These are phyloP conservation scores for Dermochelys coriacea DNA, from an alignment of 2,797 vertebrate genomes.

Conservation along the genomic window DNA sequence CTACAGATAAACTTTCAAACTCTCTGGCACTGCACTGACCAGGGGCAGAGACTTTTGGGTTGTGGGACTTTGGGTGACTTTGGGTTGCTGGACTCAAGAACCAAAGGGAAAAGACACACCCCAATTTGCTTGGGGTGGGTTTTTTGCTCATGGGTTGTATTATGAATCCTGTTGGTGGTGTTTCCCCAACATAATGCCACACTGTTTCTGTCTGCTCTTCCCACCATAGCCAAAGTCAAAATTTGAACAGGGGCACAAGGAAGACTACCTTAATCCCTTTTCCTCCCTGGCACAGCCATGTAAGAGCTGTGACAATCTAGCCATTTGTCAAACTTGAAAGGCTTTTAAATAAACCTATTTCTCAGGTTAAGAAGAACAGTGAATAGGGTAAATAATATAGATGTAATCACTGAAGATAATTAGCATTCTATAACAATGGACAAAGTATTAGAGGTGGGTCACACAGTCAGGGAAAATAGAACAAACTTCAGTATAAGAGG, in stretches of 20 bases:
- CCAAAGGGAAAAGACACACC: too few relatives aligned
- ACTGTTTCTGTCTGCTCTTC: background rate
- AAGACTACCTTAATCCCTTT: background rate
- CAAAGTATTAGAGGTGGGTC: background rate
- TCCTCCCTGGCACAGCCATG: rapidly evolving
- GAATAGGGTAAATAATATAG: background rate
- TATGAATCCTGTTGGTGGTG: too few relatives aligned
- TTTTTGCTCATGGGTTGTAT: too few relatives aligned
- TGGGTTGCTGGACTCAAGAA: too few relatives aligned
- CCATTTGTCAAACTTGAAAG: background rate
- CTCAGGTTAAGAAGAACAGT: background rate
- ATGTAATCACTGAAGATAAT: background rate
- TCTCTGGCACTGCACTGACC: too few relatives aligned
- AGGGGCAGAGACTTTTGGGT: too few relatives aligned
- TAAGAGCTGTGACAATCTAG: rapidly evolving
- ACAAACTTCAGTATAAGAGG: background rate
- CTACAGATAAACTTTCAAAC: too few relatives aligned
- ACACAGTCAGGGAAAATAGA: background rate
- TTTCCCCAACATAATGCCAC: too few relatives aligned
- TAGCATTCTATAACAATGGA: background rate
- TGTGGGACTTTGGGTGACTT: too few relatives aligned
- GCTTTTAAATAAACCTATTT: background rate
- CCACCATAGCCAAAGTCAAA: background rate
- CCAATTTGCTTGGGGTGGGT: too few relatives aligned
- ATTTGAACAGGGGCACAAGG: background rate